Evolutionary conservation across 2,113 vertebrate species (phyloP), one percentile per base, ranked within the genome.

Genomic region (Cyprinodon brontotheroides): DNA sequence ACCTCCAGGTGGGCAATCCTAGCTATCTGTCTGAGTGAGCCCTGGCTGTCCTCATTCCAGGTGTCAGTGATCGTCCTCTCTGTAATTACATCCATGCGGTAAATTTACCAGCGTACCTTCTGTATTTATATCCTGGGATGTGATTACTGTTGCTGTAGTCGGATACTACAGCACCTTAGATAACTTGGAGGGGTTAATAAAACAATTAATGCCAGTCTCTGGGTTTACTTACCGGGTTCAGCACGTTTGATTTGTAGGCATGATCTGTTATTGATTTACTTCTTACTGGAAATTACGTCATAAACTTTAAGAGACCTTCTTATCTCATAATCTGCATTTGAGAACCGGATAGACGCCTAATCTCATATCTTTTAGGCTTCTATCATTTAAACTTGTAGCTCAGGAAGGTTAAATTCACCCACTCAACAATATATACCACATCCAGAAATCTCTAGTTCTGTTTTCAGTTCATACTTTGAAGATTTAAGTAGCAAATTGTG

Each of bases 1-100:
- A 69, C 70, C 84, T 92, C n/a, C 63, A 85, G 79, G 68, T 82
- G 77, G 77, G 84, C 84, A 77, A 80, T 80, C 67, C 60, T 78
- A 89, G 74, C 69, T 68, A 57, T 38, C 17, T 1, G n/a, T 39
- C 48, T 47, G 47, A 64, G 41, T 72, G 75, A 50, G 20, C 68
- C 40, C 64, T 83, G 72, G 61, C 72, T 87, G 85, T 79, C 84
- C 83, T 86, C 81, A 73, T 89, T 90, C 66, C 68, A 40, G 47
- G 29, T 62, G 50, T 87, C 86, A 41, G 61, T 59, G 62, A 14
- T 48, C 37, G 15, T 61, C 65, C 39, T 72, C 70, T 57, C 72
- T 86, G 79, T 86, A 87, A 84, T 84, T 73, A 68, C 74, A 83
- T 66, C 84, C 70, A 41, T 0, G 50, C 41, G 57, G 74, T 77